Percentiles rank a stretch among this genome's conserved stretches.
phyloP scores from a whole-genome alignment of 2,113 vertebrate genomes.

The Oceanodroma tethys region DNA sequence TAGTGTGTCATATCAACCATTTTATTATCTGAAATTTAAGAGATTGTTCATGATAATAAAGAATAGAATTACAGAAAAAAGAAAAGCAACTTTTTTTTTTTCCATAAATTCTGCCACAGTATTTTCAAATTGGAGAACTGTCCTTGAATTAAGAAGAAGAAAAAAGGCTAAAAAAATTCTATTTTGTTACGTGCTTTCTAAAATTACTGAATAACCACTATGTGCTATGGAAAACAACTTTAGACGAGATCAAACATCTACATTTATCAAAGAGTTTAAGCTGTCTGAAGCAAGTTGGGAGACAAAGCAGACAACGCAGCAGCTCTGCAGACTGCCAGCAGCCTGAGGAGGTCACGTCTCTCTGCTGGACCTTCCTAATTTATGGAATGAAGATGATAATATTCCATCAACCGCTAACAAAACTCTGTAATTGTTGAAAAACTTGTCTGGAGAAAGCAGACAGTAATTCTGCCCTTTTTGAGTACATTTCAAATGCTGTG shows the following conservation, averaged over 20 bases:
- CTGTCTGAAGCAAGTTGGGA: background rate
- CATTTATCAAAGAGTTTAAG: conserved; percentile 7
- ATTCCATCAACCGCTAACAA: background rate
- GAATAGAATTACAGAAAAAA: background rate
- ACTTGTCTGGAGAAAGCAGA: background rate
- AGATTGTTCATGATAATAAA: background rate
- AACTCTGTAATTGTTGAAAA: background rate
- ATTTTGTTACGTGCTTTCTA: background rate
- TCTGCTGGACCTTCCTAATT: background rate
- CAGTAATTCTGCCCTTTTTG: background rate
- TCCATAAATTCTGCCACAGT: background rate
- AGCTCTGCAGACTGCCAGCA: background rate
- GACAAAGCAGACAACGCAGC: background rate
- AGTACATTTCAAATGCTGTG: background rate
- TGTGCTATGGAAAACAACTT: background rate
- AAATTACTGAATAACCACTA: background rate
- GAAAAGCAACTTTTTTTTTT: background rate
- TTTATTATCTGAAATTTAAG: background rate
- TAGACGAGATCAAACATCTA: background rate
- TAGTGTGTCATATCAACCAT: background rate
- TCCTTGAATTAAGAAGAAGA: background rate
- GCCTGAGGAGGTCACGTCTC: background rate
- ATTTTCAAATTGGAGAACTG: background rate
- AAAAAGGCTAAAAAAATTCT: background rate
- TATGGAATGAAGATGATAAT: background rate